A percentile compares a stretch with the other conserved stretches of the same genome.
Evolutionary conservation across 2,797 vertebrate species (phyloP).

Genomic region (Argentina silus): DNA sequence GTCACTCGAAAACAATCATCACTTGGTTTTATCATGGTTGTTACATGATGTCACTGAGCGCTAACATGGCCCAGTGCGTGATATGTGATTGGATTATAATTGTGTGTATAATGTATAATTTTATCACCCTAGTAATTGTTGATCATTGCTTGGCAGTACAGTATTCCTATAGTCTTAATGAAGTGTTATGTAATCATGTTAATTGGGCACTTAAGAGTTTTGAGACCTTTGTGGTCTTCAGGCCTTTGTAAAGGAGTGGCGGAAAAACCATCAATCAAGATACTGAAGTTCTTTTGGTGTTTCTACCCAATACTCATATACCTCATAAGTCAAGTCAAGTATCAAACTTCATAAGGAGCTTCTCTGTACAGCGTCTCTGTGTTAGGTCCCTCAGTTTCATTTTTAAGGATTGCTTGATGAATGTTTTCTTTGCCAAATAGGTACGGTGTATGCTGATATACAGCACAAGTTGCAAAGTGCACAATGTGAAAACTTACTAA

Average conservation of each 20-base stretch:
- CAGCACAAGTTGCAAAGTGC: conserved; percentile 7
- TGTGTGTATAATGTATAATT: too few species aligned
- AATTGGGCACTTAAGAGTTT: not conserved
- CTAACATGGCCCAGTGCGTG: not conserved
- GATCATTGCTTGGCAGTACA: not conserved
- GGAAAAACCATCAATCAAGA: not conserved
- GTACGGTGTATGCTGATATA: conserved; percentile 67
- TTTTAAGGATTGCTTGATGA: conserved; percentile 58
- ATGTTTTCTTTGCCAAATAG: conserved; percentile 76
- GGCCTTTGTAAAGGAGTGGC: not conserved
- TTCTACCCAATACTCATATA: conserved; percentile 9
- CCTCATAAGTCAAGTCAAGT: conserved; percentile 7
- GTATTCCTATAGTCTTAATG: not conserved
- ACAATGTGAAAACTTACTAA: conserved; percentile 38
- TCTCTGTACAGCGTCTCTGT: conserved; percentile 51
- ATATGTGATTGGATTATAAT: too few species aligned
- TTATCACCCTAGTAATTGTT: conserved; percentile 16
- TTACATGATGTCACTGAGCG: not conserved
- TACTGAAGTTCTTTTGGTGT: not conserved
- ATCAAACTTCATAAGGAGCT: conserved; percentile 42
- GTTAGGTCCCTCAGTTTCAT: conserved; percentile 50
- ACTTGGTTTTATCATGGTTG: conserved; percentile 41
- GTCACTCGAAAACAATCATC: conserved; percentile 6
- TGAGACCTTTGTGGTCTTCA: not conserved
- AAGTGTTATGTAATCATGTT: not conserved